A percentile compares a stretch with the other conserved stretches of the same genome.
These are phyloP conservation scores for Diaperis boleti DNA, from an alignment of 2,888 invertebrate species.

Conservation along the genomic window DNA sequence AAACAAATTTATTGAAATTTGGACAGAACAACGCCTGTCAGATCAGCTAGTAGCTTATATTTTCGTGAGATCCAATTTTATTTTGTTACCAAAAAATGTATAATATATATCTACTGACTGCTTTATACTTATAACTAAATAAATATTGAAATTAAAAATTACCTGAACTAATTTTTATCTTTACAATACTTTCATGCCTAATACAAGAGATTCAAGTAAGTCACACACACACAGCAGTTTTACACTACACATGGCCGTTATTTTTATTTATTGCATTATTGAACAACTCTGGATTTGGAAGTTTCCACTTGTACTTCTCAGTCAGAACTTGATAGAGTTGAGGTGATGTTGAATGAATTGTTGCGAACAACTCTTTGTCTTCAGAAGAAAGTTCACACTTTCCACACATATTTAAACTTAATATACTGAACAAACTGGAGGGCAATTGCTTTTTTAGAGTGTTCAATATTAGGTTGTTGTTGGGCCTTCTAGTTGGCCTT, in stretches of 20 bases:
- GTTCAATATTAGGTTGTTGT: constrained; percentile 52
- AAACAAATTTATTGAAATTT: no score
- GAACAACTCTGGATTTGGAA: constrained; percentile 52
- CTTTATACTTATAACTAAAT: no score
- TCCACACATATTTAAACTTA: constrained; percentile 57
- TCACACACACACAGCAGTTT: neutral
- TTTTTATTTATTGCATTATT: constrained; percentile 20
- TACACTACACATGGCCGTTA: constrained; percentile 25
- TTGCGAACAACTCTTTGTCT: constrained; percentile 60
- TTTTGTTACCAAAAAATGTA: no score
- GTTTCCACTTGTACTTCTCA: constrained; percentile 61
- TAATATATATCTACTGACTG: constrained; percentile 2
- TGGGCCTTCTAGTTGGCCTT: constrained; percentile 43
- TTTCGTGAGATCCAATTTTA: no score
- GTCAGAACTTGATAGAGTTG: constrained; percentile 58
- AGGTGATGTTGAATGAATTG: constrained; percentile 59
- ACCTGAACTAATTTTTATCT: no score
- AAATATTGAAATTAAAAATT: neutral
- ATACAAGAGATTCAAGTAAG: no score
- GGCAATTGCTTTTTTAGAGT: constrained; percentile 56
- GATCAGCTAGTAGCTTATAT: no score
- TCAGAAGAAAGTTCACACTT: constrained; percentile 55
- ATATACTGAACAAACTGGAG: constrained; percentile 56
- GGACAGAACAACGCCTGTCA: no score
- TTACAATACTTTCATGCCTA: neutral